phyloP scores from a whole-genome alignment of 2,797 vertebrate genomes.

The Odontamblyopus rebecca region DNA sequence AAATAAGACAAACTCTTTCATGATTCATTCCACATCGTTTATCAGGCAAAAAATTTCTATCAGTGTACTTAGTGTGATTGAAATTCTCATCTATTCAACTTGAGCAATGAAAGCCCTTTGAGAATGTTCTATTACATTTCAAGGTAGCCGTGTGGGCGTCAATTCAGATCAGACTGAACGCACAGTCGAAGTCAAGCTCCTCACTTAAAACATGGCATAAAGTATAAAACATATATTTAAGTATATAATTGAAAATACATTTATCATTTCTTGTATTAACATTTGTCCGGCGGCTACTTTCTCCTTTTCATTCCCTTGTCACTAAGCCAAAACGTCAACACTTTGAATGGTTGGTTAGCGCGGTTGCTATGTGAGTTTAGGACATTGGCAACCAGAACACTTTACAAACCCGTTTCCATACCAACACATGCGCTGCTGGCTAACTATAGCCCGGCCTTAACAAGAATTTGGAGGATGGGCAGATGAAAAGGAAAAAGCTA shows the following conservation, averaged over 20 bases:
- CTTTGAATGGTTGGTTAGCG: constrained; percentile 46
- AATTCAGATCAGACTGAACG: constrained; percentile 2
- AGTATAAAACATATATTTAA: background rate
- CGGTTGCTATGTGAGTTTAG: constrained; percentile 68
- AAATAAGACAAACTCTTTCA: background rate
- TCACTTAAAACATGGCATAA: constrained; percentile 13
- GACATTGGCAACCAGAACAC: constrained; percentile 62
- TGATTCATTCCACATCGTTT: background rate
- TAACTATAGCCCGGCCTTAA: constrained; percentile 39
- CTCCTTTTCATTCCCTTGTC: constrained; percentile 40
- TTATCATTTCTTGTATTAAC: constrained; percentile 8
- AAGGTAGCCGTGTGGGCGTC: constrained; percentile 27
- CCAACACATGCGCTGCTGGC: constrained; percentile 56
- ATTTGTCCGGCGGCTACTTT: constrained; percentile 1
- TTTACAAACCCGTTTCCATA: constrained; percentile 74
- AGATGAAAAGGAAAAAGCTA: constrained; percentile 16
- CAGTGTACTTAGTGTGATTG: constrained; percentile 19
- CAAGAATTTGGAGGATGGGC: constrained; percentile 18
- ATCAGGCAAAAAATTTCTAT: constrained; percentile 15
- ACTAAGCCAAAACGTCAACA: constrained; percentile 35
- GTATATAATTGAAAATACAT: background rate
- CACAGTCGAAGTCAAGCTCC: constrained; percentile 14
- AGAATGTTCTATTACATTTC: constrained; percentile 18
- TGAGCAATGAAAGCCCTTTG: constrained; percentile 21
- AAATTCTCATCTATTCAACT: constrained; percentile 45